phyloP scores from a whole-genome alignment of 2,797 vertebrate species.

The Bradypodion pumilum region DNA sequence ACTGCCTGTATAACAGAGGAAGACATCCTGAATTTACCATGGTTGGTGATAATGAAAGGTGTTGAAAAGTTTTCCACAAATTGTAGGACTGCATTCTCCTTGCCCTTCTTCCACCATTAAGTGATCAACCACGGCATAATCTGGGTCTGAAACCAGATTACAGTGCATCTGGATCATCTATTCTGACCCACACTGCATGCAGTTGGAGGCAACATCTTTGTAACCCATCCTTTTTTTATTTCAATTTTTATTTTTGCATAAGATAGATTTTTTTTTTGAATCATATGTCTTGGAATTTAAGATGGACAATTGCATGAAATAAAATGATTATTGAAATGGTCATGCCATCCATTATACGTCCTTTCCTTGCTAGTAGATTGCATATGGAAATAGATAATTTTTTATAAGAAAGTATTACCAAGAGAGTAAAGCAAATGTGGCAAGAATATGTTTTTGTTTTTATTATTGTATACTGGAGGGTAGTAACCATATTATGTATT shows the following conservation, averaged over 20 bases:
- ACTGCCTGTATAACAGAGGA: neutral
- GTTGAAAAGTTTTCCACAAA: neutral
- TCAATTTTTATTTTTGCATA: neutral
- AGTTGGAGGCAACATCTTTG: neutral
- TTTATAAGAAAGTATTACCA: neutral
- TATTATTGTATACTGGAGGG: neutral
- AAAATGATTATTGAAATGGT: neutral
- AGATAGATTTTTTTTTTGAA: neutral
- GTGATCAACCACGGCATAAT: neutral
- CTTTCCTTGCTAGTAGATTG: neutral
- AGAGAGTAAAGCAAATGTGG: conserved; percentile 8
- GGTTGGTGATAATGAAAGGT: neutral
- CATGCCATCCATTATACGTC: rapidly evolving
- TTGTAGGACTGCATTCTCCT: neutral
- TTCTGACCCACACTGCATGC: neutral
- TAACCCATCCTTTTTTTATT: neutral
- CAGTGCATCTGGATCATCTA: too few species aligned
- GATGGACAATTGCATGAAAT: neutral
- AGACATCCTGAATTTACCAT: neutral
- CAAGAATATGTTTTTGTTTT: conserved; percentile 6
- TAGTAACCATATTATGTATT: conserved; percentile 29
- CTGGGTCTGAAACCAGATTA: neutral
- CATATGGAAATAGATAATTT: neutral
- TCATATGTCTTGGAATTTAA: neutral
- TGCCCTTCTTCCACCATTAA: neutral